These are phyloP conservation scores for Hydrolagus colliei DNA, from an alignment of 2,797 vertebrate species.

Conservation along the genomic window DNA sequence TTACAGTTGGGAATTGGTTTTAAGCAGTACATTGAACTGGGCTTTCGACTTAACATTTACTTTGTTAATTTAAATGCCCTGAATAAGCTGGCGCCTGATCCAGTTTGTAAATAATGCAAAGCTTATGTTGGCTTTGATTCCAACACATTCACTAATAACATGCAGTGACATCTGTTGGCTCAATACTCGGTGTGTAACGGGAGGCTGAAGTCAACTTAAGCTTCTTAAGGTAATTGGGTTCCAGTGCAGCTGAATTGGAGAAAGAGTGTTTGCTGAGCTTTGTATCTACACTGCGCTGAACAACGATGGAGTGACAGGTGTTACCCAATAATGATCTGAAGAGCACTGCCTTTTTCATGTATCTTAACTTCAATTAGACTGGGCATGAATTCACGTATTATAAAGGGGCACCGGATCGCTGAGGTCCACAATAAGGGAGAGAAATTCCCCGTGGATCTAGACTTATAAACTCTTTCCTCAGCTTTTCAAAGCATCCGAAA, in stretches of 20 bases:
- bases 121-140: constrained; percentile 11
- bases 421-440: not conserved
- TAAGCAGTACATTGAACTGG: not conserved
- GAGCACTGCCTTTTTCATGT: not conserved
- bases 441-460: no score
- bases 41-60: not conserved
- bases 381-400: not conserved
- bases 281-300: not conserved
- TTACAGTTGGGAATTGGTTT: not conserved
- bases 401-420: no score
- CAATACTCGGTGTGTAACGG: constrained; percentile 8
- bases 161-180: not conserved
- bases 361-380: not conserved
- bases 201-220: constrained; percentile 11
- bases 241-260: not conserved
- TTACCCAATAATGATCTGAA: constrained; percentile 12
- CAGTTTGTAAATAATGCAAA: constrained; percentile 12
- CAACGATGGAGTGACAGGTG: not conserved
- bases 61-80: not conserved
- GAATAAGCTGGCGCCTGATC: constrained; percentile 17
- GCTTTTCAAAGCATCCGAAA: no score
- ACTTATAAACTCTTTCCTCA: no score
- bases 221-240: constrained; percentile 26
- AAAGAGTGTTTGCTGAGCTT: not conserved
- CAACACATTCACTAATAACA: not conserved